phyloP scores from a whole-genome alignment of 2,113 vertebrate species.

The Poeciliopsis occidentalis region DNA sequence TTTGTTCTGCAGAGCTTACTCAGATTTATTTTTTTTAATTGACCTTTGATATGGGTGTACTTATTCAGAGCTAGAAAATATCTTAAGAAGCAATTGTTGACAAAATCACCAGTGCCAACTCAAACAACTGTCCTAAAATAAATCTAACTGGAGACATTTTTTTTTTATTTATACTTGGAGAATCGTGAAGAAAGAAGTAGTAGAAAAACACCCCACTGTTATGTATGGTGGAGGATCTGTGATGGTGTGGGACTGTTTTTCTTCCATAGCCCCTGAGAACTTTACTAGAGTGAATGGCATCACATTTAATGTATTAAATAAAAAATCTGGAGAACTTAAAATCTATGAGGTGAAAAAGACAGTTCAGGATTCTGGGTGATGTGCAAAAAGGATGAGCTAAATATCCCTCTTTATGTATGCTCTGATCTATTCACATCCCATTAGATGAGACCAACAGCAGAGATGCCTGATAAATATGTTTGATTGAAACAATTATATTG shows the following conservation, averaged over 20 bases:
- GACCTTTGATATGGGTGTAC: background rate
- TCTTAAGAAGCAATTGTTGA: background rate
- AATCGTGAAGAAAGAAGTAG: background rate
- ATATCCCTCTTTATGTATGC: background rate
- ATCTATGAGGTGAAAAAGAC: background rate
- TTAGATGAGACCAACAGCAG: too few species aligned
- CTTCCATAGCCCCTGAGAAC: background rate
- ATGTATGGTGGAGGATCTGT: background rate
- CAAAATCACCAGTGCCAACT: background rate
- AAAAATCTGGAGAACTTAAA: background rate
- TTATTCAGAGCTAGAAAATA: background rate
- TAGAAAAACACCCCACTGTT: background rate
- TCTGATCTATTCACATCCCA: background rate
- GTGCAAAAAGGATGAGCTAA: background rate
- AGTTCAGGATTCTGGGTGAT: too few species aligned
- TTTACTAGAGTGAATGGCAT: background rate
- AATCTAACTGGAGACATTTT: background rate
- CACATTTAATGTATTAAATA: background rate
- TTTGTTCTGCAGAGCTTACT: constrained; percentile 27
- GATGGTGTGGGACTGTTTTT: background rate
- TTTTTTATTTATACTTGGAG: background rate
- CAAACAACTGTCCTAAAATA: background rate
- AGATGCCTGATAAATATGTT: background rate
- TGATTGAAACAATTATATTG: background rate
- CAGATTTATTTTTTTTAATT: background rate